These are phyloP conservation scores for Bathynomus jamesi DNA, from an alignment of 1,140 invertebrate genomes.

Conservation along the genomic window DNA sequence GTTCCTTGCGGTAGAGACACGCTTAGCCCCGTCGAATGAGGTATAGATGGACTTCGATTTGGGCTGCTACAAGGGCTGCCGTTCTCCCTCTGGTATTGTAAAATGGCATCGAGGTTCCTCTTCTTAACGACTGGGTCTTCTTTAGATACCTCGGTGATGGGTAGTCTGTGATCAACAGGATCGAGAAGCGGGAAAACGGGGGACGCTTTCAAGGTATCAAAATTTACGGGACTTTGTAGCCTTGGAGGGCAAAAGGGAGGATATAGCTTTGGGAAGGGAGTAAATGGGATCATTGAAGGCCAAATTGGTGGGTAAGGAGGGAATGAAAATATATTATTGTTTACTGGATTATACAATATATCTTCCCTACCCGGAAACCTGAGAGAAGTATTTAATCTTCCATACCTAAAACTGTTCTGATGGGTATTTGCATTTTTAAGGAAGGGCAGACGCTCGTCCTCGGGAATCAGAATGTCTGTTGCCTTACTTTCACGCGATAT, in stretches of 20 bases:
- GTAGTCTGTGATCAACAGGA: neutral
- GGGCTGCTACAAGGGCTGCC: constrained; percentile 9
- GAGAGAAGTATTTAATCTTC: neutral
- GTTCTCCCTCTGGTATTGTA: constrained; percentile 29
- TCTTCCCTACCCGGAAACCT: constrained; percentile 8
- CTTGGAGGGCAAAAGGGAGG: constrained; percentile 16
- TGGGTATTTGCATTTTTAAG: constrained; percentile 26
- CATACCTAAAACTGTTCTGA: neutral
- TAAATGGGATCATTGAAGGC: constrained; percentile 33
- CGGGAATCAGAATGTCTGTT: constrained; percentile 21
- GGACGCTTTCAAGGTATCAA: constrained; percentile 17
- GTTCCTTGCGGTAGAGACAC: no score
- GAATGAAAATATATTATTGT: constrained; percentile 31
- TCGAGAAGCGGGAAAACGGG: constrained; percentile 18
- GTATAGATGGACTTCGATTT: neutral
- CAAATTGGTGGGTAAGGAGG: constrained; percentile 30
- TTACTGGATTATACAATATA: constrained; percentile 28
- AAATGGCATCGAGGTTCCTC: constrained; percentile 32
- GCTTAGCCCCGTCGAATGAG: neutral
- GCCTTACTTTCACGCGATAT: constrained; percentile 7
- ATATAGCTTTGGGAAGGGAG: constrained; percentile 28
- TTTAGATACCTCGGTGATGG: constrained; percentile 11
- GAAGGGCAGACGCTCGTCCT: constrained; percentile 29
- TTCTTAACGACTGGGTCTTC: constrained; percentile 32
- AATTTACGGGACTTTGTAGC: neutral